Percentiles rank a stretch among this genome's conserved stretches.
Evolutionary conservation across 1,140 invertebrate genomes (phyloP).

Genomic region (Maconellicoccus hirsutus): DNA sequence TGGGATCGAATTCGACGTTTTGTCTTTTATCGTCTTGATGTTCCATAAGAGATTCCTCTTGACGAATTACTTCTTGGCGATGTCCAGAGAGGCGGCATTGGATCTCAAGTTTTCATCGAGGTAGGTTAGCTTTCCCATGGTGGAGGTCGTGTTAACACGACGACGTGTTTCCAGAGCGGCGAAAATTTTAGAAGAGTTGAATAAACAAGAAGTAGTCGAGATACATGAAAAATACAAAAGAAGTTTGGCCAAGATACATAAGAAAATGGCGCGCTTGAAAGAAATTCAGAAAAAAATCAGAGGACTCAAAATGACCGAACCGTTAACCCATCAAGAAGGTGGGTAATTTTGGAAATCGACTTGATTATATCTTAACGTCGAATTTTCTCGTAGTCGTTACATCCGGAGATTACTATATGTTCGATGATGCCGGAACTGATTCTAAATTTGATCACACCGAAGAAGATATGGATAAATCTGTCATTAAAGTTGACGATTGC

Average conservation of each 20-base stretch:
- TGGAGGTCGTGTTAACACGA: no score
- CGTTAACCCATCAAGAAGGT: constrained; percentile 58
- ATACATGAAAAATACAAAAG: constrained; percentile 37
- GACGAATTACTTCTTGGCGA: constrained; percentile 92
- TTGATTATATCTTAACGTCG: background rate
- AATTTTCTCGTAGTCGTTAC: constrained; percentile 57
- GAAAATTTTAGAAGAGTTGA: constrained; percentile 16
- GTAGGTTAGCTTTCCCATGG: no score
- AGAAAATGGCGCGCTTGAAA: constrained; percentile 93
- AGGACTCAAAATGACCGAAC: constrained; percentile 50
- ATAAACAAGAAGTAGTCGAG: background rate
- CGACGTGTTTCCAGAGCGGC: no score
- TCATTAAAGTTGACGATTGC: background rate
- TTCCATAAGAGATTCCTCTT: constrained; percentile 83
- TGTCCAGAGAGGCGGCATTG: constrained; percentile 86
- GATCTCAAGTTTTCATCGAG: constrained; percentile 84
- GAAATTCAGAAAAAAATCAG: constrained; percentile 76
- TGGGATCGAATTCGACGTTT: constrained; percentile 83
- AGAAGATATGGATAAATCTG: constrained; percentile 35
- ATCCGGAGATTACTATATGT: constrained; percentile 98
- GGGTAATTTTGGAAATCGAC: constrained; percentile 30
- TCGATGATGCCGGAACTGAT: constrained; percentile 65
- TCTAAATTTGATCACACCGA: constrained; percentile 30
- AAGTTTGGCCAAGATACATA: constrained; percentile 84
- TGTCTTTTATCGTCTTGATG: constrained; percentile 87